phyloP scores from a whole-genome alignment of 2,888 invertebrate species.

The Bombyx huttoni region DNA sequence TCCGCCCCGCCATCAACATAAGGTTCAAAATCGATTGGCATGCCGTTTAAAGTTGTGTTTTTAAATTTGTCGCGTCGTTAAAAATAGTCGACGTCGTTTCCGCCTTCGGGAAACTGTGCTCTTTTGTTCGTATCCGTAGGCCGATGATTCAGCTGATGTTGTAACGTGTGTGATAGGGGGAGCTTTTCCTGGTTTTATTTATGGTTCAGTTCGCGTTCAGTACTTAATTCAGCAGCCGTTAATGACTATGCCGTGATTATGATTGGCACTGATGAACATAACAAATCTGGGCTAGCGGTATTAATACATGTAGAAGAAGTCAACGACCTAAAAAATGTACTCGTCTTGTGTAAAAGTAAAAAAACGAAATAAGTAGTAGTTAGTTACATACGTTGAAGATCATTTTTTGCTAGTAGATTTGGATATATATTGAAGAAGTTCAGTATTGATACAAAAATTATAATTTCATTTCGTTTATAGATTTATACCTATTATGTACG shows the following conservation, averaged over 20 bases:
- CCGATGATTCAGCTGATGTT: slow-evolving; percentile 29
- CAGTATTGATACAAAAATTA: too few relatives aligned
- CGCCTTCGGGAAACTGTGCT: slow-evolving; percentile 51
- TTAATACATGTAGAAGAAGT: background rate
- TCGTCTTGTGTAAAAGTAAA: background rate
- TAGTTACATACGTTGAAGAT: background rate
- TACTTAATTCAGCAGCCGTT: background rate
- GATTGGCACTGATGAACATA: background rate
- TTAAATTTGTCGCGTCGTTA: slow-evolving; percentile 42
- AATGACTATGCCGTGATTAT: background rate
- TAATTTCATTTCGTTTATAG: too few relatives aligned
- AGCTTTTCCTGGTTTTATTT: slow-evolving; percentile 14
- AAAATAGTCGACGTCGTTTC: slow-evolving; percentile 62
- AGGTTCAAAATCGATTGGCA: slow-evolving; percentile 34
- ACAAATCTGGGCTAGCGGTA: background rate
- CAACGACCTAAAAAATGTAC: background rate
- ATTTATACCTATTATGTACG: too few relatives aligned
- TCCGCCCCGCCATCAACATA: slow-evolving; percentile 19
- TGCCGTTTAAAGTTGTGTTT: slow-evolving; percentile 22
- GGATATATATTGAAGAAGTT: background rate
- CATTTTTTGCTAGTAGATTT: background rate
- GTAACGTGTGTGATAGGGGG: slow-evolving; percentile 13
- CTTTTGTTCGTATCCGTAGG: slow-evolving; percentile 23
- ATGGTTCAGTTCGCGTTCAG: slow-evolving; percentile 5
- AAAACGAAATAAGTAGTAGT: background rate